Base-by-base conservation (phyloP, 2,113 vertebrate genomes). In the Oreocharis arfaki region DNA sequence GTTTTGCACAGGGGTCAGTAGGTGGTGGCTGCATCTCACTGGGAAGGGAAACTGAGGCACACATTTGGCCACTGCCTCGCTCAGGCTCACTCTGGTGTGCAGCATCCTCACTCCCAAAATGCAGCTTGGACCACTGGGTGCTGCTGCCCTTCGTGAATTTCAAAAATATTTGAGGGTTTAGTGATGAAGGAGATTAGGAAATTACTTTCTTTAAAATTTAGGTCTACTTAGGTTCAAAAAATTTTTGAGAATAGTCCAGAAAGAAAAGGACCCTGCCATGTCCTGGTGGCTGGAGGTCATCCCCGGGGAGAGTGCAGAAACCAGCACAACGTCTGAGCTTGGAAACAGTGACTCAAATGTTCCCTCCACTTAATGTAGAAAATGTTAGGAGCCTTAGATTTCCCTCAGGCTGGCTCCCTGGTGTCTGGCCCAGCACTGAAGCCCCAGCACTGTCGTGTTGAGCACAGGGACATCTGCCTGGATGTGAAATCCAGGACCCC, bases 391-490 rank as follows among this genome's bases (percentile, higher is more conserved):
- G 52, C 37, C 47, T 70, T 74, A 67, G 28, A 35, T 91, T 90
- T 59, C 24, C 27, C 33, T 30, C 49, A n/a, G 50, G 18, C 24
- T 67, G 84, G 39, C 81, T 85, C 83, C 35, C 39, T 11, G 4
- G 15, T 57, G 76, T 37, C 61, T 80, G 67, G 47, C 65, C 65
- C n/a, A n/a, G n/a, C n/a, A n/a, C n/a, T n/a, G n/a, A n/a, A n/a
- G n/a, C n/a, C n/a, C n/a, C n/a, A n/a, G n/a, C 7, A 11, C 41
- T 32, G 18, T 9, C 6, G 0, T 47, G 46, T 50, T 3, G 16
- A 56, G 52, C 3, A 0, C 4, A 2, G 11, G 64, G 87, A 47
- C 61, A 35, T 12, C 60, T 69, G 55, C 44, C 64, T 53, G 91
- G 39, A 8, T 46, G 57, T 1, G 4, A 11, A 50, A 55, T n/a